Percentiles rank a stretch among this genome's conserved stretches.
phyloP scores from a whole-genome alignment of 2,888 invertebrate species.

The Agrilus mali region DNA sequence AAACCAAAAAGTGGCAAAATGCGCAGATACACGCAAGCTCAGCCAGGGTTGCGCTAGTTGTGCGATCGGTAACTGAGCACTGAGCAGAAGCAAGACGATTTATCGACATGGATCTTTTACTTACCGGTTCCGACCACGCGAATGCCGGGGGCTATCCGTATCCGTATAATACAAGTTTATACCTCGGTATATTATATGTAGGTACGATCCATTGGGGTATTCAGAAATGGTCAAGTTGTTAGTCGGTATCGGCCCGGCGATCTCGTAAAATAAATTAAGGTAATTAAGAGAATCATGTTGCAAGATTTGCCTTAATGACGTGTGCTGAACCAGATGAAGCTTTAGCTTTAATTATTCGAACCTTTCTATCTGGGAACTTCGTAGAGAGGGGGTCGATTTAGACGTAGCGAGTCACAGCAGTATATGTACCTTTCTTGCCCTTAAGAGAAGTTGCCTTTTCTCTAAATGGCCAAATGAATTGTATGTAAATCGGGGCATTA shows the following conservation, averaged over 20 bases:
- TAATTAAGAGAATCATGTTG: constrained; percentile 38
- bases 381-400: too few relatives aligned
- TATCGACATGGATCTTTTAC: constrained; percentile 18
- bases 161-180: constrained; percentile 28
- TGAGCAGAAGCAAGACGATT: constrained; percentile 16
- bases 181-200: constrained; percentile 5
- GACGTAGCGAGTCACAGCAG: too few relatives aligned
- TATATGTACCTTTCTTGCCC: too few relatives aligned
- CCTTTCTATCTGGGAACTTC: not conserved
- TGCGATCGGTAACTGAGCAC: constrained; percentile 9
- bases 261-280: constrained; percentile 35
- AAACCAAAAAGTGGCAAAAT: constrained; percentile 9
- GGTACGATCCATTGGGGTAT: constrained; percentile 22
- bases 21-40: constrained; percentile 11
- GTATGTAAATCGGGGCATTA: too few relatives aligned
- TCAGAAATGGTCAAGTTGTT: constrained; percentile 29
- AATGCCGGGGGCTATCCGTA: constrained; percentile 15
- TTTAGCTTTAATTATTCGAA: constrained; percentile 24
- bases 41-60: not conserved
- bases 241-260: constrained; percentile 27
- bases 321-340: constrained; percentile 28
- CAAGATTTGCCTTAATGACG: constrained; percentile 34
- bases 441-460: too few relatives aligned
- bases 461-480: too few relatives aligned
- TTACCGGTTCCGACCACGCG: constrained; percentile 19